Percentiles rank a stretch among this genome's conserved stretches.
Evolutionary conservation across 1,140 invertebrate species (phyloP).

Genomic region (Diachasma alloeum): DNA sequence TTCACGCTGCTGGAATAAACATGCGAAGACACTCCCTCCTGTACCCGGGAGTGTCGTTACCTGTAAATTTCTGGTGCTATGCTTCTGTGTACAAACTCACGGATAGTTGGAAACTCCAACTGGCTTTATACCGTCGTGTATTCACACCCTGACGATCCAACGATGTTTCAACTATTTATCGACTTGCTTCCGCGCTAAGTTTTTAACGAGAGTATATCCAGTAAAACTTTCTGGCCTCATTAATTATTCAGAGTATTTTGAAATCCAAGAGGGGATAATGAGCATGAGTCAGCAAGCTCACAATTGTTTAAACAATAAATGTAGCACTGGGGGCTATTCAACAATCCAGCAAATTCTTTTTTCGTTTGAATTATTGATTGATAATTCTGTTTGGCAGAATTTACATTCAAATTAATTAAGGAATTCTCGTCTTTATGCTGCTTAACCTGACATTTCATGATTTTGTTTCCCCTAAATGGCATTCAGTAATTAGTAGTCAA

Average conservation of each 20-base stretch:
- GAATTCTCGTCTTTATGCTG: no score
- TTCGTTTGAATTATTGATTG: no score
- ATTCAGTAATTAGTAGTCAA: no score
- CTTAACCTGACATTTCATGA: no score
- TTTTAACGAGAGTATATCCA: neutral
- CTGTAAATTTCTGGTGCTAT: neutral
- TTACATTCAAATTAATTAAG: no score
- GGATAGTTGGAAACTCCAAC: neutral
- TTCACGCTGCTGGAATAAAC: neutral
- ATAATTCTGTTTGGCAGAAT: no score
- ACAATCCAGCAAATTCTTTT: no score
- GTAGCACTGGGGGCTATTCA: no score
- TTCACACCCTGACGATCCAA: neutral
- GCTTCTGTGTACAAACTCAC: neutral
- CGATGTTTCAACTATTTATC: neutral
- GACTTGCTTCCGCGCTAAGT: neutral
- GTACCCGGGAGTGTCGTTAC: neutral
- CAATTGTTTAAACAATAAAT: neutral
- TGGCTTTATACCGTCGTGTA: neutral
- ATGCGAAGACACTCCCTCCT: neutral
- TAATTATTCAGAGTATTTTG: neutral
- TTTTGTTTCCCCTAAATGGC: no score
- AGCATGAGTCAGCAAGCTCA: neutral
- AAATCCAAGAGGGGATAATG: neutral
- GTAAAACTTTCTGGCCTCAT: neutral